Percentiles rank a stretch among this genome's conserved stretches.
Evolutionary conservation across 2,797 vertebrate species (phyloP).

Genomic region (Enteromius unitaeniatus): DNA sequence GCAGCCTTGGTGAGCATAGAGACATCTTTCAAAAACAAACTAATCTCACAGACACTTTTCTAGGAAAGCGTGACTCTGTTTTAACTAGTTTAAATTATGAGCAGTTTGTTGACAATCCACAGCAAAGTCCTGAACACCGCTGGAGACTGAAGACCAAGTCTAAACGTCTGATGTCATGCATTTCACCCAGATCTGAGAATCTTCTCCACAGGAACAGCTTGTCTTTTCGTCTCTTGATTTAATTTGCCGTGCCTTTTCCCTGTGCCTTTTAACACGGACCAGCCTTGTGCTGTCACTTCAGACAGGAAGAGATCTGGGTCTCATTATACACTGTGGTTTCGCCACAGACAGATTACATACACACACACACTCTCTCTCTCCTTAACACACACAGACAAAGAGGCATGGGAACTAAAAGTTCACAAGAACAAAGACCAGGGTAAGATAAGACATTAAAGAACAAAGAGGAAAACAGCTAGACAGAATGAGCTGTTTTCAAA

Average conservation of each 20-base stretch:
- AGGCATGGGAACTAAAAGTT: conserved; percentile 44
- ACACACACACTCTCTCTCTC: neutral
- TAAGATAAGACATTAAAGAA: conserved; percentile 48
- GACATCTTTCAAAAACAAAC: neutral
- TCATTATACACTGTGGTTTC: conserved; percentile 45
- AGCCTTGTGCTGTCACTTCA: conserved; percentile 13
- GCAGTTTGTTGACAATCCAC: neutral
- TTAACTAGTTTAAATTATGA: neutral
- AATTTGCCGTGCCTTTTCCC: conserved; percentile 18
- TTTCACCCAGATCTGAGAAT: neutral
- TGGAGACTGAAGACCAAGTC: conserved; percentile 1
- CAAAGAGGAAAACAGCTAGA: conserved; percentile 30
- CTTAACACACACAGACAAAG: neutral
- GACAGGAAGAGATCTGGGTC: conserved; percentile 51
- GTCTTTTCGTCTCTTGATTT: neutral
- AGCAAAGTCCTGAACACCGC: neutral
- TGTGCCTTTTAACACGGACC: neutral
- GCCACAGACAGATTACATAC: conserved; percentile 17
- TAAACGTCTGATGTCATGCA: neutral
- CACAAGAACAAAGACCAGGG: conserved; percentile 41
- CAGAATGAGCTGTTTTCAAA: conserved; percentile 1
- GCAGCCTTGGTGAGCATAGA: neutral
- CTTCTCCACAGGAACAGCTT: neutral
- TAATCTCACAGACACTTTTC: neutral
- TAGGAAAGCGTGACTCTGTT: neutral